Conservation (phyloP, 1,140 invertebrate species). For the Caenorhabditis remanei region DNA sequence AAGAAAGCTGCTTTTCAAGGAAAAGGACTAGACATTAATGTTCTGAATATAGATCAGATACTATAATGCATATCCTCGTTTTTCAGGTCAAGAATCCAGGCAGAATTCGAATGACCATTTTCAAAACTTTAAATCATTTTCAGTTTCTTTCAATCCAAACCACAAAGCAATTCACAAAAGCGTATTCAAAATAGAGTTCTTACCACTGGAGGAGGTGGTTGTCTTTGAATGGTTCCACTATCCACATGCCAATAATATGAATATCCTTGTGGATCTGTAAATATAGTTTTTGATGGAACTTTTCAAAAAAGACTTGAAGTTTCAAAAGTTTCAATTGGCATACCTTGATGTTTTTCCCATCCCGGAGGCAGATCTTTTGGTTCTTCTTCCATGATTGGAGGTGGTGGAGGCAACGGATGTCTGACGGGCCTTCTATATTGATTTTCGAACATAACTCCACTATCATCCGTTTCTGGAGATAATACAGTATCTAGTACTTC, state of each 20-base stretch:
- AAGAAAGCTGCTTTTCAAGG: no score
- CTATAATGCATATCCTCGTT: no score
- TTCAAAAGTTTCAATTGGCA: no score
- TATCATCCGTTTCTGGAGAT: constrained; percentile 76
- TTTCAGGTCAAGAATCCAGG: no score
- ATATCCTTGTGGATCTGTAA: constrained; percentile 75
- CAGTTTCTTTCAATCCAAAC: neutral
- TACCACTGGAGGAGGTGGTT: constrained; percentile 81
- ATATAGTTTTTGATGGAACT: neutral
- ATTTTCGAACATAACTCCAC: constrained; percentile 74
- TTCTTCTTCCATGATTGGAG: constrained; percentile 66
- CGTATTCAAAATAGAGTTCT: neutral
- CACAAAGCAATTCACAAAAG: neutral
- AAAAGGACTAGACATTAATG: no score
- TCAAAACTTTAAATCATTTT: neutral
- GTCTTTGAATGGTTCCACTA: constrained; percentile 94
- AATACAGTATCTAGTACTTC: constrained; percentile 68
- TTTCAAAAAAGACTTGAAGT: neutral
- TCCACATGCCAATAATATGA: constrained; percentile 98
- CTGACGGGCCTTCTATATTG: constrained; percentile 73
- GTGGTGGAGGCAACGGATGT: constrained; percentile 56
- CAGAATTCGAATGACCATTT: neutral
- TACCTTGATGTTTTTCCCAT: constrained; percentile 77
- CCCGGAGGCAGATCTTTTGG: constrained; percentile 70
- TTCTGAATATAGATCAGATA: no score